phyloP scores from a whole-genome alignment of 2,888 invertebrate species.

The Psylliodes chrysocephalus region DNA sequence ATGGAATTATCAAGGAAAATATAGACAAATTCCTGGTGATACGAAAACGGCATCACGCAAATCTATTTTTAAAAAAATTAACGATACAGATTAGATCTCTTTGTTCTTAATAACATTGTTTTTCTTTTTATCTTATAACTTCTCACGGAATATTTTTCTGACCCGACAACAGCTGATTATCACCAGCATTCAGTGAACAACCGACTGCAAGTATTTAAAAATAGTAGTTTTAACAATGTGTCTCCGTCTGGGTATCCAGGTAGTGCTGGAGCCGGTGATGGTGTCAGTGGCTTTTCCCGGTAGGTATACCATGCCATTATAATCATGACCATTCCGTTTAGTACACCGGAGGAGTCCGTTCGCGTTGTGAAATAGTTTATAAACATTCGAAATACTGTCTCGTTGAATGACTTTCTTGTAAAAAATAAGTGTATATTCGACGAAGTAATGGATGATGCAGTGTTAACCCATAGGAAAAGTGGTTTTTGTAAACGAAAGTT shows the following conservation, averaged over 20 bases:
- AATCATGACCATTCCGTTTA: slow-evolving; percentile 25
- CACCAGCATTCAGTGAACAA: neutral
- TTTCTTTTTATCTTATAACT: too few species aligned
- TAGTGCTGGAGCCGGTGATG: slow-evolving; percentile 5
- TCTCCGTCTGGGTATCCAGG: slow-evolving; percentile 18
- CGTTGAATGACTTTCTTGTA: slow-evolving; percentile 4
- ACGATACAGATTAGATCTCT: too few species aligned
- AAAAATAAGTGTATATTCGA: slow-evolving; percentile 2
- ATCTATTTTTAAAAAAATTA: too few species aligned
- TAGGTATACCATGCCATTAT: slow-evolving; percentile 8
- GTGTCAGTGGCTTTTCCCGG: slow-evolving; percentile 19
- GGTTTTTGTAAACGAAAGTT: neutral
- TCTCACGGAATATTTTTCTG: neutral
- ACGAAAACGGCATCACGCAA: too few species aligned
- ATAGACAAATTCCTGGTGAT: too few species aligned
- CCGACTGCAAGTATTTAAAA: neutral
- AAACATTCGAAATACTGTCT: slow-evolving; percentile 16
- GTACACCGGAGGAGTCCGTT: slow-evolving; percentile 20
- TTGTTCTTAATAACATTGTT: too few species aligned
- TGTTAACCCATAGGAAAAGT: neutral
- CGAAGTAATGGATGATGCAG: neutral
- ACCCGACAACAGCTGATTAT: neutral
- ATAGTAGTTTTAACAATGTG: slow-evolving; percentile 5
- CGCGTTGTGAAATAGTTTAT: slow-evolving; percentile 27
- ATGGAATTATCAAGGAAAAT: too few species aligned